These are phyloP conservation scores for Meloidogyne exigua DNA, from an alignment of 1,140 invertebrate genomes.

Conservation along the genomic window DNA sequence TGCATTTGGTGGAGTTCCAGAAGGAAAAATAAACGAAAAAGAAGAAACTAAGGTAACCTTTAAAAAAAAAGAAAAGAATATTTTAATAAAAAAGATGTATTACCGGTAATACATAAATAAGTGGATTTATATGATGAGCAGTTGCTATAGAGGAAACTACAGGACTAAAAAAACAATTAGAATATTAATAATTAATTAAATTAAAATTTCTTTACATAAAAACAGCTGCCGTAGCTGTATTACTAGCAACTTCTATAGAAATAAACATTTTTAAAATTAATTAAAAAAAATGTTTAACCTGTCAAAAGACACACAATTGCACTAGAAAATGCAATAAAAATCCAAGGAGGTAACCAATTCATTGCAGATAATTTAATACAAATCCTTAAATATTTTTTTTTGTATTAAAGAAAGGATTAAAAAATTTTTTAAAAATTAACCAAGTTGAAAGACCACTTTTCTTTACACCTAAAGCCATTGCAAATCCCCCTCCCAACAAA, in stretches of 20 bases:
- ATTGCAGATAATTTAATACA: conserved; percentile 22
- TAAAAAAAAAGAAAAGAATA: background rate
- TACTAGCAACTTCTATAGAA: background rate
- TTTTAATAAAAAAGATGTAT: background rate
- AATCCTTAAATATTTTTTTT: conserved; percentile 10
- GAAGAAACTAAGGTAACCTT: conserved; percentile 74
- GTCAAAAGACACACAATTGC: background rate
- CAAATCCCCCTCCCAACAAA: conserved; percentile 54
- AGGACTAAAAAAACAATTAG: conserved; percentile 54
- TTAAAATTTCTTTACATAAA: background rate
- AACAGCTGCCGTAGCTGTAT: background rate
- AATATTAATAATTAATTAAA: conserved; percentile 44
- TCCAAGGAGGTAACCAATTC: conserved; percentile 36
- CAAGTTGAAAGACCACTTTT: conserved; percentile 39
- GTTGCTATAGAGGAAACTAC: conserved; percentile 43
- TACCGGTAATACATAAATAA: conserved; percentile 81
- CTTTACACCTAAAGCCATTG: conserved; percentile 51
- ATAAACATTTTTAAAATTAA: background rate
- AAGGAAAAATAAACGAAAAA: conserved; percentile 76
- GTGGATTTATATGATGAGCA: conserved; percentile 71
- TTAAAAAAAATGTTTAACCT: background rate
- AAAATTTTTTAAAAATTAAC: background rate
- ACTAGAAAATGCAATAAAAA: conserved; percentile 34
- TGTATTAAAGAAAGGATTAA: background rate
- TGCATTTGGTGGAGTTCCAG: conserved; percentile 86